phyloP scores from a whole-genome alignment of 2,797 vertebrate species.

The Enteromius argenteus region DNA sequence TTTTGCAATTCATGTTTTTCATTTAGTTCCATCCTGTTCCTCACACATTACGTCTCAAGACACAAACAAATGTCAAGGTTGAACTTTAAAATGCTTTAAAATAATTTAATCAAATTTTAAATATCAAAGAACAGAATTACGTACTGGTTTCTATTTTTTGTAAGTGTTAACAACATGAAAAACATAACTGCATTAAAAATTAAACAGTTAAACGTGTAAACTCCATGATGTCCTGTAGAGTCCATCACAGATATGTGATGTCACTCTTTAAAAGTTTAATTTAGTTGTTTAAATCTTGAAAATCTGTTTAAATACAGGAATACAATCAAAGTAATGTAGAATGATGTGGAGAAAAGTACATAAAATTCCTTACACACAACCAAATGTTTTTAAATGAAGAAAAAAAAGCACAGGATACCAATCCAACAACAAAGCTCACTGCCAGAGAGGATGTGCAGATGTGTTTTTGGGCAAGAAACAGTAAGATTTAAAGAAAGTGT shows the following conservation, averaged over 20 bases:
- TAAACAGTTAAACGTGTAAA: neutral
- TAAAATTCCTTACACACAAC: conserved; percentile 53
- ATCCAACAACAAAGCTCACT: neutral
- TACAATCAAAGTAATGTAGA: neutral
- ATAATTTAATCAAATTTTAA: neutral
- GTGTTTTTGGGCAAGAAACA: neutral
- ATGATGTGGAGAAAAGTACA: conserved; percentile 48
- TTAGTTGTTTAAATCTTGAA: neutral
- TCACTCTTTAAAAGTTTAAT: neutral
- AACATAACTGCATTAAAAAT: neutral
- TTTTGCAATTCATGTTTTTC: neutral
- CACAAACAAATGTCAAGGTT: neutral
- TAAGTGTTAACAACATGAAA: neutral
- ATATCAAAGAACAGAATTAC: neutral
- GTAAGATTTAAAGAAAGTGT: neutral
- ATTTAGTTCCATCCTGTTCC: neutral
- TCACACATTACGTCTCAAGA: neutral
- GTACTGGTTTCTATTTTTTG: neutral
- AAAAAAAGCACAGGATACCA: neutral
- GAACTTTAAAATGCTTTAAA: neutral
- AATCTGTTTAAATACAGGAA: conserved; percentile 11
- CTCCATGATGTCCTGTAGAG: neutral
- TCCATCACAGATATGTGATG: neutral
- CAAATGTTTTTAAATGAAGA: neutral
- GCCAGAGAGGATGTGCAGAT: conserved; percentile 41